A percentile compares a stretch with the other conserved stretches of the same genome.
These are phyloP conservation scores for Callaeas wilsoni DNA, from an alignment of 2,113 vertebrate genomes.

Conservation along the genomic window DNA sequence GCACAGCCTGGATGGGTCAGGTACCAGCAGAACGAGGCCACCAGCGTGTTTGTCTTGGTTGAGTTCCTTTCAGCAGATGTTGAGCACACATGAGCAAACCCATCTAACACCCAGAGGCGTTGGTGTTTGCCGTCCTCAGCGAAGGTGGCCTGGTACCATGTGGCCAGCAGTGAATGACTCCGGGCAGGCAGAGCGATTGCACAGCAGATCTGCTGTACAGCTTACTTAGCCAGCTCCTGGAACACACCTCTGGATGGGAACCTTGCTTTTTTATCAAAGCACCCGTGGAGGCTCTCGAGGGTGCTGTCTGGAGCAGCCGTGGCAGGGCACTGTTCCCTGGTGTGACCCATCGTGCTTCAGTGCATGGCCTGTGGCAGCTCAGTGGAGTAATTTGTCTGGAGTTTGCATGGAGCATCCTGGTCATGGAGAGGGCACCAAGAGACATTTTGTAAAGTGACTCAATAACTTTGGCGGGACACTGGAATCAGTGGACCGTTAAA, in stretches of 20 bases:
- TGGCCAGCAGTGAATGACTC: not conserved
- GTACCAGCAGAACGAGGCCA: not conserved
- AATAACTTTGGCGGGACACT: not conserved
- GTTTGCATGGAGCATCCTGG: not conserved
- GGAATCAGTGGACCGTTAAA: not conserved
- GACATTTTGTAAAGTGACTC: not conserved
- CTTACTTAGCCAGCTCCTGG: not conserved
- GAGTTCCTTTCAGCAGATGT: not conserved
- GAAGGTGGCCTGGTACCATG: not conserved
- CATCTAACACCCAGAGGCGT: fast-evolving
- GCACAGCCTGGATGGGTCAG: not conserved
- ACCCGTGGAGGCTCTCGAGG: fast-evolving
- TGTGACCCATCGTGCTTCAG: fast-evolving
- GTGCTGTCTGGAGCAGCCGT: not conserved
- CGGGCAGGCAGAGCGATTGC: not conserved
- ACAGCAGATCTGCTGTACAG: not conserved
- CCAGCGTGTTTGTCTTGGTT: not conserved
- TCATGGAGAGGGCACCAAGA: not conserved
- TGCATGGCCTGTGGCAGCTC: not conserved
- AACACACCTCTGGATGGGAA: not conserved
- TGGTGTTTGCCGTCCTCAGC: not conserved
- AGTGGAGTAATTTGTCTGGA: not conserved
- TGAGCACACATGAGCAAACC: not conserved
- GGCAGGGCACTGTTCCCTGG: not conserved
- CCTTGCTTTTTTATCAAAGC: not conserved